Conservation (phyloP, 2,113 vertebrate genomes). For the Petromus typicus region DNA sequence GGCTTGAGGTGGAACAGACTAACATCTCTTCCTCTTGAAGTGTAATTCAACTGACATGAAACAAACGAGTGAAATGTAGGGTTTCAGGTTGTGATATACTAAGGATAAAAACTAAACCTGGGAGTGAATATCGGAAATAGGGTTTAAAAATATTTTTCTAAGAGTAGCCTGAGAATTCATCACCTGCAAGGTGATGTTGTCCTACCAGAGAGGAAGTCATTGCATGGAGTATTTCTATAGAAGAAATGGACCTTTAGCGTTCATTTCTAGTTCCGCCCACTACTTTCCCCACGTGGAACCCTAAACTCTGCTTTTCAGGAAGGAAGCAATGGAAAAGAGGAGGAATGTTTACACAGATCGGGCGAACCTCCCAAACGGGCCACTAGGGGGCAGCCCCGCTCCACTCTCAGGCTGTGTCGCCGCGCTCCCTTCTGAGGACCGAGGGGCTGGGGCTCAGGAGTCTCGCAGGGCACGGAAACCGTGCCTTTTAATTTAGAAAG, state of each 20-base stretch:
- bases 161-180: neutral
- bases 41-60: neutral
- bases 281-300: neutral
- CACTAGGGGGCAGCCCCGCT: slow-evolving; percentile 50
- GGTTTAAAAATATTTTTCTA: neutral
- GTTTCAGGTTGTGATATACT: neutral
- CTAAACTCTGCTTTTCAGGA: neutral
- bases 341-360: neutral
- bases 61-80: neutral
- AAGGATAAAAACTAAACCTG: slow-evolving; percentile 34
- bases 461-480: no score
- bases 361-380: neutral
- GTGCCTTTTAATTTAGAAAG: neutral
- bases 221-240: neutral
- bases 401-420: neutral
- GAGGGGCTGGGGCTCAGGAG: neutral
- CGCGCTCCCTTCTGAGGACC: neutral
- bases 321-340: neutral
- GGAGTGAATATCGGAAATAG: neutral
- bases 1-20: neutral
- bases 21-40: neutral
- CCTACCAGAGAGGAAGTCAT: neutral
- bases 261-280: neutral
- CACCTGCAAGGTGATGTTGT: neutral
- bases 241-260: neutral